phyloP scores from a whole-genome alignment of 2,113 vertebrate genomes.

The Cyphomyrus plagiostoma region DNA sequence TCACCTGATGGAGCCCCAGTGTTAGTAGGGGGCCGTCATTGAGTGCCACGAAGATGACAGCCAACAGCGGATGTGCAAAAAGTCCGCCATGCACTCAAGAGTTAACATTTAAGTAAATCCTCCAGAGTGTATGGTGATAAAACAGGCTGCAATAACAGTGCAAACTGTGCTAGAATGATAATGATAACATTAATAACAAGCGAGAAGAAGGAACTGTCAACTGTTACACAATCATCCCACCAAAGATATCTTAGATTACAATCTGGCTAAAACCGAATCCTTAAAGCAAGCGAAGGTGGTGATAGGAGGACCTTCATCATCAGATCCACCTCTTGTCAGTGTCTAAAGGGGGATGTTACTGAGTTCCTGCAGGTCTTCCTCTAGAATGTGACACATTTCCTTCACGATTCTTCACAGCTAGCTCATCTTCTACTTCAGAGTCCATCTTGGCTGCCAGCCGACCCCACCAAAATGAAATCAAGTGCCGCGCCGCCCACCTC shows the following conservation, averaged over 20 bases:
- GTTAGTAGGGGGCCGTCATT: background rate
- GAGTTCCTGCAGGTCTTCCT: background rate
- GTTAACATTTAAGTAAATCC: background rate
- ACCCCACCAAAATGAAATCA: constrained; percentile 28
- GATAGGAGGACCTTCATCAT: background rate
- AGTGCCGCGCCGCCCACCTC: constrained; percentile 33
- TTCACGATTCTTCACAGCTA: background rate
- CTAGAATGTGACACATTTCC: background rate
- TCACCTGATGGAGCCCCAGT: background rate
- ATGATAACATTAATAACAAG: constrained; percentile 22
- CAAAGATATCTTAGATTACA: constrained; percentile 23
- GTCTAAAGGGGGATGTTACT: background rate
- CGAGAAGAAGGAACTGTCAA: background rate
- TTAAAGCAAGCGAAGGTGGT: background rate
- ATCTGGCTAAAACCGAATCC: constrained; percentile 17
- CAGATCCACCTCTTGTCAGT: too few species aligned
- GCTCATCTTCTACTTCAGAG: background rate
- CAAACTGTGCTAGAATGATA: constrained; percentile 28
- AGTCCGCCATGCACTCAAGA: background rate
- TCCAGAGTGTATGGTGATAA: background rate
- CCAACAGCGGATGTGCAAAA: background rate
- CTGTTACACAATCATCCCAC: constrained; percentile 3
- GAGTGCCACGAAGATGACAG: background rate
- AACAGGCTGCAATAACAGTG: background rate
- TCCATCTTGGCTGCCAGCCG: background rate